Evolutionary conservation across 2,113 vertebrate species (phyloP).

Genomic region (Pionites leucogaster): DNA sequence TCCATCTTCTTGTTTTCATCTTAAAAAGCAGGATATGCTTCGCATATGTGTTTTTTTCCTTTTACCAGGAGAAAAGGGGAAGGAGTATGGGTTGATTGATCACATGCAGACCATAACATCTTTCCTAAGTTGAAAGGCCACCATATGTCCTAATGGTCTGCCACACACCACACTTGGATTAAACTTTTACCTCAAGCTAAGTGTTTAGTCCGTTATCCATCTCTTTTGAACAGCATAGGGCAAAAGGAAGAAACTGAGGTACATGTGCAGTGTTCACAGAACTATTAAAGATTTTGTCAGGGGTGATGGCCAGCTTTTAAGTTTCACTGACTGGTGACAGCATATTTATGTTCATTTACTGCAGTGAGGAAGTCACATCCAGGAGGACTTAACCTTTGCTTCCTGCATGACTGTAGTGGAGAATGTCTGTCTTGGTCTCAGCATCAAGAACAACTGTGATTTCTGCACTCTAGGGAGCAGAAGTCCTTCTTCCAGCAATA

Average conservation of each 20-base stretch:
- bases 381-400: background rate
- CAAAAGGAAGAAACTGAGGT: background rate
- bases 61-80: background rate
- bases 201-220: background rate
- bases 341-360: background rate
- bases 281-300: background rate
- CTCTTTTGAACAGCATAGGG: background rate
- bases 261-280: rapidly evolving
- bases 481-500: background rate
- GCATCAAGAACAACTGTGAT: background rate
- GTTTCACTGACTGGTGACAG: background rate
- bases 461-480: background rate
- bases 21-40: background rate
- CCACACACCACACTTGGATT: background rate
- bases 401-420: background rate
- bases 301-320: background rate
- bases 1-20: background rate
- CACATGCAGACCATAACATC: background rate
- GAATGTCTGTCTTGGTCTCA: background rate
- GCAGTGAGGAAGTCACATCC: background rate
- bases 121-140: background rate
- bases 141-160: rapidly evolving
- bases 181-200: background rate
- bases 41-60: background rate
- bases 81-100: background rate